Percentiles rank a stretch among this genome's conserved stretches.
phyloP scores from a whole-genome alignment of 2,113 vertebrate genomes.

The Morone chrysops region DNA sequence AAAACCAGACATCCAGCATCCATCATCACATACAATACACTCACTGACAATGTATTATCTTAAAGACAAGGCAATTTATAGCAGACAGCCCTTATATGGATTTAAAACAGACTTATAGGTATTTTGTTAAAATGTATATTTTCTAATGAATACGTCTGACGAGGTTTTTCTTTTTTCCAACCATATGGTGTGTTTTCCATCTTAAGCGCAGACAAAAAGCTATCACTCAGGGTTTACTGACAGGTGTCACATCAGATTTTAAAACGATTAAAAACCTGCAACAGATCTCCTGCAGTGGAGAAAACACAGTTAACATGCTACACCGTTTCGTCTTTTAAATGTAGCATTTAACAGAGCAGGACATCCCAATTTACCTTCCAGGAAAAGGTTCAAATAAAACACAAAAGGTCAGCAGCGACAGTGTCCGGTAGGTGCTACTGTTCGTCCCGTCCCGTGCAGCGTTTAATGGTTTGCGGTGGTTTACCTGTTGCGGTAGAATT shows the following conservation, averaged over 20 bases:
- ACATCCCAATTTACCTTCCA: constrained; percentile 41
- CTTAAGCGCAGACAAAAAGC: constrained; percentile 47
- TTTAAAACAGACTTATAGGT: neutral
- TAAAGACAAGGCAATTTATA: neutral
- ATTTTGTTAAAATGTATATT: neutral
- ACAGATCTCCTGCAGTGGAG: neutral
- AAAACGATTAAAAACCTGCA: neutral
- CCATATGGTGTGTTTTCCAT: constrained; percentile 13
- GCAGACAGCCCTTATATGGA: neutral
- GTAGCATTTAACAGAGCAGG: constrained; percentile 19
- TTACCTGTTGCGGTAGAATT: constrained; percentile 78
- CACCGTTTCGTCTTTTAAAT: constrained; percentile 27
- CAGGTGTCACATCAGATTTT: neutral
- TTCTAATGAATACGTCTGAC: too few species aligned
- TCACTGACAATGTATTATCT: neutral
- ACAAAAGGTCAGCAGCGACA: neutral
- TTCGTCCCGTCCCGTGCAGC: neutral
- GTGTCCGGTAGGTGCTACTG: neutral
- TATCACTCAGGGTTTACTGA: neutral
- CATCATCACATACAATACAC: neutral
- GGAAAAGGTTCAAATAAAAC: neutral
- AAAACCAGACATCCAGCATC: neutral
- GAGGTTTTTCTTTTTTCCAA: neutral
- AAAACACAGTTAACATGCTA: neutral
- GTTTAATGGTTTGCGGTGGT: constrained; percentile 3